These are phyloP conservation scores for Anastrepha obliqua DNA, from an alignment of 1,140 invertebrate species.

Conservation along the genomic window DNA sequence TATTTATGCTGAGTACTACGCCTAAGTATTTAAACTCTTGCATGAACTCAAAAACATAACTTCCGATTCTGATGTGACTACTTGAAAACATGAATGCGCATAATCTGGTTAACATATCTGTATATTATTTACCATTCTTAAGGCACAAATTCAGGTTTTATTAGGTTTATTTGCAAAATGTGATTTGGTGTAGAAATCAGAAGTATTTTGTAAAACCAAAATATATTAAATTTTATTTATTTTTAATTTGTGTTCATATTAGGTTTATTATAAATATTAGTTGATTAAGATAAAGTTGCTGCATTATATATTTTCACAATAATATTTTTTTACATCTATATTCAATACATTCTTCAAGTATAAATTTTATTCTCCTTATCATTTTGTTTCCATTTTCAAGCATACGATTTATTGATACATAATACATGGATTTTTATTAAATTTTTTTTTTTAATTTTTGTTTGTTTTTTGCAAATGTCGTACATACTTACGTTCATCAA, in stretches of 20 bases:
- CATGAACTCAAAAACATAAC: too few species aligned
- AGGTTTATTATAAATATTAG: neutral
- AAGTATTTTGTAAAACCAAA: neutral
- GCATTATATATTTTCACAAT: neutral
- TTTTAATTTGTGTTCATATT: neutral
- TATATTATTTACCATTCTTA: too few species aligned
- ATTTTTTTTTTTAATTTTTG: neutral
- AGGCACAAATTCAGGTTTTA: too few species aligned
- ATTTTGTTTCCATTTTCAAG: neutral
- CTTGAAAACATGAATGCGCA: too few species aligned
- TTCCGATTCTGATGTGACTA: too few species aligned
- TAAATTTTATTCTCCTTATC: neutral
- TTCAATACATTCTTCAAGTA: neutral
- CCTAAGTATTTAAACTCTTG: too few species aligned
- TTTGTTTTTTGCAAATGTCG: slow-evolving; percentile 27
- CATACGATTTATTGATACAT: slow-evolving; percentile 7
- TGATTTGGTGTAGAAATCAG: neutral
- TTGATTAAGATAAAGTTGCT: neutral
- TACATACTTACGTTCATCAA: slow-evolving; percentile 54
- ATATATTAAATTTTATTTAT: neutral
- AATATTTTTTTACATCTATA: neutral
- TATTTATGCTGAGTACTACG: too few species aligned
- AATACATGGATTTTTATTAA: neutral
- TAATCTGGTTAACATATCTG: too few species aligned
- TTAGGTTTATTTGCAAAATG: too few species aligned